phyloP scores from a whole-genome alignment of 2,888 invertebrate genomes.

The Hirudinaria manillensis region DNA sequence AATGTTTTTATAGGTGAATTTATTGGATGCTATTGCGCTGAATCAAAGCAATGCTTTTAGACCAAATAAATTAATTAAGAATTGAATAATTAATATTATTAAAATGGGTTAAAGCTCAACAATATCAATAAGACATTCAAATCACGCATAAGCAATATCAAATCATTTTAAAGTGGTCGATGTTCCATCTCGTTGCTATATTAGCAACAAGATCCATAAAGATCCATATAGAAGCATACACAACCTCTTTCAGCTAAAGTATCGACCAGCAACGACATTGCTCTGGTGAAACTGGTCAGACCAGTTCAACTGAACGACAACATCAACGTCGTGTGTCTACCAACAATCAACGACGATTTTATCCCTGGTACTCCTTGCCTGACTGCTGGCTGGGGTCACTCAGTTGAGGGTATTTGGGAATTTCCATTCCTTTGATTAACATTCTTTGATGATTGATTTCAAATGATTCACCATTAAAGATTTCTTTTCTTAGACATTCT shows the following conservation, averaged over 20 bases:
- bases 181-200: neutral
- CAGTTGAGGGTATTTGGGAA: constrained; percentile 37
- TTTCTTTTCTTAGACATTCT: too few relatives aligned
- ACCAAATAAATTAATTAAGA: too few relatives aligned
- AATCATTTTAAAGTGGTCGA: too few relatives aligned
- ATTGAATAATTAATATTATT: too few relatives aligned
- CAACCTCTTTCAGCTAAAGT: constrained; percentile 35
- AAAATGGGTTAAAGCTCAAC: too few relatives aligned
- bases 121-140: too few relatives aligned
- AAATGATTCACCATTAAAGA: too few relatives aligned
- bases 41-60: too few relatives aligned
- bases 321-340: constrained; percentile 44
- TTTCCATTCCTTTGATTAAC: neutral
- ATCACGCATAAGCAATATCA: too few relatives aligned
- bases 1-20: too few relatives aligned
- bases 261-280: constrained; percentile 44
- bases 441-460: too few relatives aligned
- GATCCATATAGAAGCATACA: neutral
- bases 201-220: neutral
- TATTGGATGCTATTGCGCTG: too few relatives aligned
- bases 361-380: constrained; percentile 41
- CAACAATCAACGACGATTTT: constrained; percentile 38
- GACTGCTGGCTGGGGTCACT: constrained; percentile 48
- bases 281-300: constrained; percentile 43
- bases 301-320: constrained; percentile 40